Evolutionary conservation across 1,140 invertebrate genomes (phyloP).

Genomic region (Hypsibius dujardini): DNA sequence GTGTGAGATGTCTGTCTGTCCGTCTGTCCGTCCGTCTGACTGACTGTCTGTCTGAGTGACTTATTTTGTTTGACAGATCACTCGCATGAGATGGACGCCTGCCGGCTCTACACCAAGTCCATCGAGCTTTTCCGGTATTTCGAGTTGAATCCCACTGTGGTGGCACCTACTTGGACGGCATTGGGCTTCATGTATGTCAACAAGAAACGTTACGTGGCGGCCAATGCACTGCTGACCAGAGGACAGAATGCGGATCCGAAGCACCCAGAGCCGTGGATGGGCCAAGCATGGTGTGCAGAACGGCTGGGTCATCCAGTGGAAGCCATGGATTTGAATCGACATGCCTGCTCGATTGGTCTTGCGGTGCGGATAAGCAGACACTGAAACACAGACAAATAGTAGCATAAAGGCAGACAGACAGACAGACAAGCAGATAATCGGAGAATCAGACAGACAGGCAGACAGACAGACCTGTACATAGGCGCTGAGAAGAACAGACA

Average conservation of each 20-base stretch:
- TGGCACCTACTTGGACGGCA: neutral
- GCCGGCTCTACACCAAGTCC: neutral
- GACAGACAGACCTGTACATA: too few relatives aligned
- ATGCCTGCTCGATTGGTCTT: neutral
- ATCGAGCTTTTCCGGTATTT: conserved; percentile 4
- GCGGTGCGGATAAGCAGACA: too few relatives aligned
- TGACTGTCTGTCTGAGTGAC: too few relatives aligned
- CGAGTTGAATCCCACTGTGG: neutral
- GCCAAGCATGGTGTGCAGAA: neutral
- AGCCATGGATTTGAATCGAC: neutral
- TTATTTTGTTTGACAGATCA: too few relatives aligned
- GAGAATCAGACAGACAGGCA: too few relatives aligned
- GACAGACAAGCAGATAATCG: too few relatives aligned
- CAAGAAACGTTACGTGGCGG: neutral
- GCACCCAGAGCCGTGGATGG: neutral
- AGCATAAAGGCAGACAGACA: too few relatives aligned
- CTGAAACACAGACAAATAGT: too few relatives aligned
- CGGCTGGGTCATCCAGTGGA: neutral
- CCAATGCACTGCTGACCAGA: neutral
- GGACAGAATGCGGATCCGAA: neutral
- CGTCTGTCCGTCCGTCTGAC: too few relatives aligned
- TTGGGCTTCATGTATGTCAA: neutral
- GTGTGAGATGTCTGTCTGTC: too few relatives aligned
- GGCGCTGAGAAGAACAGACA: too few relatives aligned
- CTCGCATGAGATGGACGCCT: too few relatives aligned